Percentiles rank a stretch among this genome's conserved stretches.
These are phyloP conservation scores for Acrossocheilus fasciatus DNA, from an alignment of 2,797 vertebrate genomes.

Conservation along the genomic window DNA sequence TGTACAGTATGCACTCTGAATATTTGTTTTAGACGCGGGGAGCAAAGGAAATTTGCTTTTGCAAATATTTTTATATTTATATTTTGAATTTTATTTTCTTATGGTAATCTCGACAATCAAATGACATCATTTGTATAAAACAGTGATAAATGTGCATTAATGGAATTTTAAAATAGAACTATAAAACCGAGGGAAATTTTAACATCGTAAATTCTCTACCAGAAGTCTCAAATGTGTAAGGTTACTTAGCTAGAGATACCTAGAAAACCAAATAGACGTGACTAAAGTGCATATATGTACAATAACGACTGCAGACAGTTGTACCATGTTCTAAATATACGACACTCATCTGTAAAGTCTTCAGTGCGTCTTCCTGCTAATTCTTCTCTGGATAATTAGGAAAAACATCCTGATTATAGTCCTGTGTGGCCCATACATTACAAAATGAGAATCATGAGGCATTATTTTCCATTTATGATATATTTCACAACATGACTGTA, in stretches of 20 bases:
- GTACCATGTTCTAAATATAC: slow-evolving; percentile 52
- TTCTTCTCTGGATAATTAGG: slow-evolving; percentile 38
- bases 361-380: slow-evolving; percentile 59
- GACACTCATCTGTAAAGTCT: slow-evolving; percentile 60
- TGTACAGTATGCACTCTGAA: slow-evolving; percentile 55
- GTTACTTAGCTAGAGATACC: slow-evolving; percentile 30
- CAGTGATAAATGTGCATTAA: slow-evolving; percentile 24
- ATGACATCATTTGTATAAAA: slow-evolving; percentile 61
- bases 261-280: slow-evolving; percentile 54
- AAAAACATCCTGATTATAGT: slow-evolving; percentile 37
- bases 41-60: slow-evolving; percentile 50
- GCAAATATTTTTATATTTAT: slow-evolving; percentile 67
- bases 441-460: slow-evolving; percentile 49
- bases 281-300: slow-evolving; percentile 46
- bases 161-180: background rate
- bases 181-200: slow-evolving; percentile 30
- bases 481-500: background rate
- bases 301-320: slow-evolving; percentile 28
- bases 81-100: slow-evolving; percentile 55
- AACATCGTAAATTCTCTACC: slow-evolving; percentile 26
- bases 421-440: slow-evolving; percentile 18
- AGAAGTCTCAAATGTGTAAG: slow-evolving; percentile 40
- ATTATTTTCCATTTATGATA: slow-evolving; percentile 48
- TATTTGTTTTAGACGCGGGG: slow-evolving; percentile 47
- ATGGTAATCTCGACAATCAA: slow-evolving; percentile 66